Evolutionary conservation across 1,140 invertebrate genomes (phyloP), one percentile per base, ranked within the genome.

Genomic region (Plutomurus gul): DNA sequence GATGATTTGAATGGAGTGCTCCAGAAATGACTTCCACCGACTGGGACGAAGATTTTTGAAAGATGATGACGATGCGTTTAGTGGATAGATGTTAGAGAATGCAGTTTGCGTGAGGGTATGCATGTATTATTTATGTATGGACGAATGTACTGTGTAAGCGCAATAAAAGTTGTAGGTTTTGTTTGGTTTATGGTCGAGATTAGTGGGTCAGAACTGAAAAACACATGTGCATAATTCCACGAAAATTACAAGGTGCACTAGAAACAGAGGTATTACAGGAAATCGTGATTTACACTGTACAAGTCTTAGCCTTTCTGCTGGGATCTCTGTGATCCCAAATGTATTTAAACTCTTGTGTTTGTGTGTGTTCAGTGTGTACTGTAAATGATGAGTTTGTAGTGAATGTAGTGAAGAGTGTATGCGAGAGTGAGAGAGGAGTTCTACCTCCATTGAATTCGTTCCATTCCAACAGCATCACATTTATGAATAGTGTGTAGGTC

Each of bases 401-500:
- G 25, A 6, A n/a, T 51, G 47, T 22, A 20, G 43, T n/a, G 43
- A 1, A 46, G 47, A 49, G 18, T 22, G 18, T 20, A 49, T 6
- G 46, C 4, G 6, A 46, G n/a, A 49, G 47, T 5, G 25, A 51
- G 47, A 51, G 25, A 49, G 47, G 25, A 22, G 47, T 49, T 22
- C 47, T 7, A 49, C 13, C 25, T n/a, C 10, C 46, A n/a, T 47
- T 16, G 46, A 16, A 47, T 25, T 51, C 47, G 25, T 51, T 51
- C 47, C n/a, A 43, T 13, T 43, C n/a, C 39, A 43, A 3, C 39
- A 13, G 36, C 30, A n/a, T 65, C 56, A 65, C 56, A 65, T 65
- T 65, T 65, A 65, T 65, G 56, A 30, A n/a, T 25, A 65, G 56
- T 65, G 56, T 65, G 56, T 65, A 65, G 56, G 56, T 65, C 56